phyloP scores from a whole-genome alignment of 2,888 invertebrate genomes.

The Andricus quercusramuli region DNA sequence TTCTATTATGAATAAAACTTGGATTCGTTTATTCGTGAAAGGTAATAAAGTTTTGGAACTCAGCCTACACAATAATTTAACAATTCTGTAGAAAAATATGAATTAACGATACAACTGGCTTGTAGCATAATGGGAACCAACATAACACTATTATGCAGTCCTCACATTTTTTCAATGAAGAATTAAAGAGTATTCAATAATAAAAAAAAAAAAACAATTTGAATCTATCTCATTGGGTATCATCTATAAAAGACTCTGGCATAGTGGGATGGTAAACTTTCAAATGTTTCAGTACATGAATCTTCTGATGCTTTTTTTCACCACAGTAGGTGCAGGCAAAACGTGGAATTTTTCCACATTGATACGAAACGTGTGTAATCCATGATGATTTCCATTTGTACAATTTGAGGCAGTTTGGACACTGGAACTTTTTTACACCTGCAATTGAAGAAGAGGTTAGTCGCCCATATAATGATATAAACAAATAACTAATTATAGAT shows the following conservation, averaged over 20 bases:
- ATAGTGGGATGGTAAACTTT: constrained; percentile 2
- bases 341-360: constrained; percentile 15
- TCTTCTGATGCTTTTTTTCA: constrained; percentile 22
- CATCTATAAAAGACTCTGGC: constrained; percentile 12
- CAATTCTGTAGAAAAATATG: background rate
- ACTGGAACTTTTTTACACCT: constrained; percentile 51
- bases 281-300: constrained; percentile 13
- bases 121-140: background rate
- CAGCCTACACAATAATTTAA: background rate
- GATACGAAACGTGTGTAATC: constrained; percentile 25
- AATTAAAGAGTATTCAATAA: background rate
- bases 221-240: background rate
- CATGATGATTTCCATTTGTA: constrained; percentile 62
- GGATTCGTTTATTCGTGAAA: no score
- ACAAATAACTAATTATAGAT: no score
- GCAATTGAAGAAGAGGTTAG: constrained; percentile 6
- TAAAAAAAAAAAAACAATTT: background rate
- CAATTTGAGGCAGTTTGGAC: constrained; percentile 67
- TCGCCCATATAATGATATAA: background rate
- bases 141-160: background rate
- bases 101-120: background rate
- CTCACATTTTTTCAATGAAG: background rate
- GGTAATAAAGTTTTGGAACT: background rate
- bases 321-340: constrained; percentile 13
- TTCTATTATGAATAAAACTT: background rate